Percentiles rank a stretch among this genome's conserved stretches.
phyloP scores from a whole-genome alignment of 2,888 invertebrate genomes.

The Himalopsyche kuldschensis region DNA sequence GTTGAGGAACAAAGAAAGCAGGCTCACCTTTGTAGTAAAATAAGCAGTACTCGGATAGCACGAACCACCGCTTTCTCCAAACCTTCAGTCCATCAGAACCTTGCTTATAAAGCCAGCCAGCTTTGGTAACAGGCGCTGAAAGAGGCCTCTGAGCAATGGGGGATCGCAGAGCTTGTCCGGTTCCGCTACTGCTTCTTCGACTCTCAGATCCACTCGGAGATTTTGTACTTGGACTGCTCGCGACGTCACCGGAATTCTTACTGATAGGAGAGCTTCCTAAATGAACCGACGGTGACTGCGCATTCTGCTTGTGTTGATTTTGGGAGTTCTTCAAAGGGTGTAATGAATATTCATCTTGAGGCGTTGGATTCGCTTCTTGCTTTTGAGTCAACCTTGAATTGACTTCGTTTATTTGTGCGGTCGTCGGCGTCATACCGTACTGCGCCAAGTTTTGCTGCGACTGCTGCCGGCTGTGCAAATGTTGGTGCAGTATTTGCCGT shows the following conservation, averaged over 20 bases:
- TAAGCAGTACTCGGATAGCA: constrained; percentile 88
- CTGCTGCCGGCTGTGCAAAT: constrained; percentile 53
- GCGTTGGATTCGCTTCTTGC: constrained; percentile 18
- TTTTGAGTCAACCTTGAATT: constrained; percentile 43
- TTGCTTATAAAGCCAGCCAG: constrained; percentile 91
- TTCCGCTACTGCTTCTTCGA: constrained; percentile 57
- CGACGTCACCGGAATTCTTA: constrained; percentile 50
- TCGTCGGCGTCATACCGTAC: constrained; percentile 43
- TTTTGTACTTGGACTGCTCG: constrained; percentile 54
- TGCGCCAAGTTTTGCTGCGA: constrained; percentile 42
- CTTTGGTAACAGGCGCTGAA: constrained; percentile 82
- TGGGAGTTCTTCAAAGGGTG: constrained; percentile 13
- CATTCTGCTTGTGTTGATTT: constrained; percentile 8
- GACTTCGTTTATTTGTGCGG: constrained; percentile 33
- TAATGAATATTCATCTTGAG: constrained; percentile 26
- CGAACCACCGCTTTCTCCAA: constrained; percentile 95
- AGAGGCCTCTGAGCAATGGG: constrained; percentile 82
- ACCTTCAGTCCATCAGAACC: constrained; percentile 91
- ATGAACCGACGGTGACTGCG: background rate
- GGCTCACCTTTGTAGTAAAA: constrained; percentile 89
- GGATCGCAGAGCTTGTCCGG: constrained; percentile 70
- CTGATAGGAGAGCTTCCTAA: constrained; percentile 15
- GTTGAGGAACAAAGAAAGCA: too few species aligned
- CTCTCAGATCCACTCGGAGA: constrained; percentile 53
- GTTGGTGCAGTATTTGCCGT: constrained; percentile 63